Base-by-base conservation (phyloP, 53 echinoderm and acorn worm species). In the Henricia sp. region DNA sequence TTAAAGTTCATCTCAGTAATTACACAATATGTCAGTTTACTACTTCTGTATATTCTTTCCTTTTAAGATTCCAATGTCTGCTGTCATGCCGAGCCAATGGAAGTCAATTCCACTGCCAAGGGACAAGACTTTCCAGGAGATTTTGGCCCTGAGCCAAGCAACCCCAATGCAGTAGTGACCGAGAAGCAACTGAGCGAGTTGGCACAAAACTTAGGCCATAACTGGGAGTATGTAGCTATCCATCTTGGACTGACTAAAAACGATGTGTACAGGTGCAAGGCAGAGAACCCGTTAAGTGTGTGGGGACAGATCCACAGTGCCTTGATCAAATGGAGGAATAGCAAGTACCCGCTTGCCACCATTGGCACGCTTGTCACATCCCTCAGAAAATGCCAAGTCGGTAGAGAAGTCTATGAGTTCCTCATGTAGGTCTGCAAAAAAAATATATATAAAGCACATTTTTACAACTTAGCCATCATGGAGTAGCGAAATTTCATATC, bases 271-370 rank as follows among this genome's bases (percentile, higher is more conserved):
- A 11, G 21, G 2, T 64, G 27, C 65, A 80, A 80, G 50, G 8
- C 20, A 36, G 80, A 80, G 80, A 80, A 64, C 59, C 80, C 62
- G 50, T 63, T 17, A 34, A 80, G 64, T 35, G 6, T 64, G 14
- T 80, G 80, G 80, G 80, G 53, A 21, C 80, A 80, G 51, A 64
- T 48, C 46, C 4, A 63, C 23, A 4, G 26, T 3, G 52, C 52
- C n/a, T 64, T 80, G 0, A 20, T 80, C 34, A 80, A 32, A 21
- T 80, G 80, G 80, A 44, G 40, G 48, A 62, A 80, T 29, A 27
- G 34, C 1, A 14, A 64, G 46, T 64, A 80, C 63, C 33, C 12
- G 35, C 3, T 36, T 8, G 80, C 80, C 3, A 80, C 65, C 32
- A 64, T 80, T 8, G 43, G 48, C 1, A 34, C 3, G 27, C 64